Evolutionary conservation across 2,113 vertebrate genomes (phyloP).

Genomic region (Catharus bicknelli): DNA sequence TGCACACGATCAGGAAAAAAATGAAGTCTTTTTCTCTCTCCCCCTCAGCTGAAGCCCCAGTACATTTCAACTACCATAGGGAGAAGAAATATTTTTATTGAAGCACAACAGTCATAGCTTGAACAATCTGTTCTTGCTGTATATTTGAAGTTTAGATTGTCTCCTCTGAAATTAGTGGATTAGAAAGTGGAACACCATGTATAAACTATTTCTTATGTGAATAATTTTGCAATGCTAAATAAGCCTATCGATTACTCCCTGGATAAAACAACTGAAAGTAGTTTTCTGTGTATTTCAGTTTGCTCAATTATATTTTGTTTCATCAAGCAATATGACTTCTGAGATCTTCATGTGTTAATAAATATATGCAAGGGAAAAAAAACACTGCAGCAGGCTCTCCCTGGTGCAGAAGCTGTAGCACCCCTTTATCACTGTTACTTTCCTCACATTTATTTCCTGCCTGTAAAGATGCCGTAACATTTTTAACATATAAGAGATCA

Average conservation of each 20-base stretch:
- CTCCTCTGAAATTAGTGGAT: neutral
- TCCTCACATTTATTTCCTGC: neutral
- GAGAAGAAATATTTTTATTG: neutral
- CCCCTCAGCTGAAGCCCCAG: neutral
- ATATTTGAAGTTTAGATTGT: neutral
- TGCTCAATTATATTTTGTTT: neutral
- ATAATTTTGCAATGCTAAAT: neutral
- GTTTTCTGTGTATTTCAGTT: neutral
- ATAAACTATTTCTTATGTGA: neutral
- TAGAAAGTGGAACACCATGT: neutral
- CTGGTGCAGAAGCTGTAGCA: neutral
- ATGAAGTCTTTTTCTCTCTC: neutral
- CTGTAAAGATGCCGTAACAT: neutral
- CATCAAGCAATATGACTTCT: neutral
- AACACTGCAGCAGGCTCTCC: neutral
- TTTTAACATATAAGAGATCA: neutral
- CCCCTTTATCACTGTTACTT: neutral
- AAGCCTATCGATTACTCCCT: neutral
- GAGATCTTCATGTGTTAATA: neutral
- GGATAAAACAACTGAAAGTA: neutral
- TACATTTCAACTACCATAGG: neutral
- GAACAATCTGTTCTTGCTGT: neutral
- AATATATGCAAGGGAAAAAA: neutral
- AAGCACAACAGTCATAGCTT: neutral
- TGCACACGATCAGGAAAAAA: neutral